Percentiles rank a stretch among this genome's conserved stretches.
These are phyloP conservation scores for Arenaria interpres DNA, from an alignment of 2,113 vertebrate genomes.

Conservation along the genomic window DNA sequence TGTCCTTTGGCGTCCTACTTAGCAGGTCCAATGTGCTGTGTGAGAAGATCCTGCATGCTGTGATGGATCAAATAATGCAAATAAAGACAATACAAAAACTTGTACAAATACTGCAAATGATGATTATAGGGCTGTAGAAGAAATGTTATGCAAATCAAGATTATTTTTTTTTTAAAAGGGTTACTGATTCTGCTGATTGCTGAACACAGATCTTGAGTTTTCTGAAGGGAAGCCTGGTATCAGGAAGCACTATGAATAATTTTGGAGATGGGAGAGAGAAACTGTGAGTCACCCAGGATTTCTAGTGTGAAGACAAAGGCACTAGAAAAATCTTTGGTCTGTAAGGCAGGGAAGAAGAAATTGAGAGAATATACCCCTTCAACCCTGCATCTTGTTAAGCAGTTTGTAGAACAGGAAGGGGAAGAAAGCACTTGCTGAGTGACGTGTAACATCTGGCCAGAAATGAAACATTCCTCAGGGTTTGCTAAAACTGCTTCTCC, in stretches of 20 bases:
- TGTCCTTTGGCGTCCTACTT: neutral
- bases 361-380: neutral
- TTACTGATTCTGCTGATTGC: neutral
- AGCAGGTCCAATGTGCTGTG: accelerated
- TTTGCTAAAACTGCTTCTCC: neutral
- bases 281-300: neutral
- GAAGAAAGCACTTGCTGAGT: neutral
- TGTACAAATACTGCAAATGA: neutral
- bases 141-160: neutral
- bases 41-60: neutral
- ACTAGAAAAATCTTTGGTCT: neutral
- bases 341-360: neutral
- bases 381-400: neutral
- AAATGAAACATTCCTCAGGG: neutral
- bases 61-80: neutral
- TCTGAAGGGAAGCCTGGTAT: neutral
- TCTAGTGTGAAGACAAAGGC: neutral
- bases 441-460: constrained; percentile 9
- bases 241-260: neutral
- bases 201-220: neutral
- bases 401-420: constrained; percentile 25
- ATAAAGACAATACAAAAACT: neutral
- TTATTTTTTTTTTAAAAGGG: neutral
- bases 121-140: neutral
- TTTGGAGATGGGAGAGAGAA: neutral